Percentiles rank a stretch among this genome's conserved stretches.
Evolutionary conservation across 2,888 invertebrate species (phyloP).

Genomic region (Lomographa bimaculata): DNA sequence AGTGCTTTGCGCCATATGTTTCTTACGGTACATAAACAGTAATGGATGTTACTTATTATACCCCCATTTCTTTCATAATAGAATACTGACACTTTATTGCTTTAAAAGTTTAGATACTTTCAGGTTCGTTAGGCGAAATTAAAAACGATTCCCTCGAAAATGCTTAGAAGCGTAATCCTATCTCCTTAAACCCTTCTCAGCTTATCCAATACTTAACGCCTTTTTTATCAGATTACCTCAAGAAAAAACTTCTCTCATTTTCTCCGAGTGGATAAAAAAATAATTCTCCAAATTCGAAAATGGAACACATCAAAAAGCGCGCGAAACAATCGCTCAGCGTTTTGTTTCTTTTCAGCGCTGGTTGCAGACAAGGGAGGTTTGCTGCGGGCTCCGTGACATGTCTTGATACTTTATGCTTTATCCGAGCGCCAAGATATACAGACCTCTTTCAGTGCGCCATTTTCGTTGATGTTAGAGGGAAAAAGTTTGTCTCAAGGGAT

Average conservation of each 20-base stretch:
- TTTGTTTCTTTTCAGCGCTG: conserved; percentile 51
- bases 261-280: conserved; percentile 24
- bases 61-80: conserved; percentile 37
- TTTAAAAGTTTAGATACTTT: not conserved
- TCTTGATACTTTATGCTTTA: conserved; percentile 57
- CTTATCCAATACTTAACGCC: conserved; percentile 25
- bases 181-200: conserved; percentile 27
- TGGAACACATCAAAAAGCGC: conserved; percentile 52
- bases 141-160: conserved; percentile 13
- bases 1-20: conserved; percentile 46
- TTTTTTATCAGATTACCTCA: conserved; percentile 22
- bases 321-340: conserved; percentile 66
- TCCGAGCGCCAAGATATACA: conserved; percentile 46
- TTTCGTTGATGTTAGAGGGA: conserved; percentile 32
- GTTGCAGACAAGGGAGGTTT: conserved; percentile 60
- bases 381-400: conserved; percentile 59
- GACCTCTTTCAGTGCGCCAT: conserved; percentile 39
- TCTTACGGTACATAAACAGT: conserved; percentile 41
- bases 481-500: conserved; percentile 35
- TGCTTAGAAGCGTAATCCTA: conserved; percentile 22
- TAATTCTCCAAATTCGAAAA: conserved; percentile 41
- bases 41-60: conserved; percentile 40
- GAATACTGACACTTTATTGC: conserved; percentile 11
- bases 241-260: conserved; percentile 25
- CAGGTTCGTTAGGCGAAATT: conserved; percentile 7